These are phyloP conservation scores for Hippopotamyrus pictus DNA, from an alignment of 2,797 vertebrate genomes.

Conservation along the genomic window DNA sequence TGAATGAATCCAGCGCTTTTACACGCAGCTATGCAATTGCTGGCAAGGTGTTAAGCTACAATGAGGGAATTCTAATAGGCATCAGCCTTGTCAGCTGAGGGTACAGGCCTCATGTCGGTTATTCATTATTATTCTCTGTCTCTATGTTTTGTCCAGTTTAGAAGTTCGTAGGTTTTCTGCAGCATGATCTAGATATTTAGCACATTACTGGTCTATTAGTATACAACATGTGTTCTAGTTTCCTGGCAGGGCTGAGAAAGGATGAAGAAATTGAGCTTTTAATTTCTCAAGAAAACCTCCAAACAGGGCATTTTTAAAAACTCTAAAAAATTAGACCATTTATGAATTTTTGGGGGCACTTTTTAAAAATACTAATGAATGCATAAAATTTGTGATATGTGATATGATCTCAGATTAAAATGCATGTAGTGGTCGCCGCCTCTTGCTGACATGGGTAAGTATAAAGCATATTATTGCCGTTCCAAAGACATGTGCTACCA, in stretches of 20 bases:
- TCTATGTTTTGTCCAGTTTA: neutral
- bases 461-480: neutral
- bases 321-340: neutral
- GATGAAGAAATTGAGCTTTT: neutral
- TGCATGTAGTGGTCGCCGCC: neutral
- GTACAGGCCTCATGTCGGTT: neutral
- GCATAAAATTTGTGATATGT: neutral
- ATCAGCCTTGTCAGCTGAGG: neutral
- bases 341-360: neutral
- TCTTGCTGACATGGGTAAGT: neutral
- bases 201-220: neutral
- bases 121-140: neutral
- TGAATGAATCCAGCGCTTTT: neutral
- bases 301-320: neutral
- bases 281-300: neutral
- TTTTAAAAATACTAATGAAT: neutral
- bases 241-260: neutral
- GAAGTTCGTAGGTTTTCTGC: neutral
- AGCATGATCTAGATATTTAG: neutral
- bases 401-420: neutral
- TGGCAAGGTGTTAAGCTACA: neutral
- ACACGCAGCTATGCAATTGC: neutral
- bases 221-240: neutral
- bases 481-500: neutral
- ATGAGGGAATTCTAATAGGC: neutral